Evolutionary conservation across 2,888 invertebrate species (phyloP), one percentile per base, ranked within the genome.

Genomic region (Boloria selene): DNA sequence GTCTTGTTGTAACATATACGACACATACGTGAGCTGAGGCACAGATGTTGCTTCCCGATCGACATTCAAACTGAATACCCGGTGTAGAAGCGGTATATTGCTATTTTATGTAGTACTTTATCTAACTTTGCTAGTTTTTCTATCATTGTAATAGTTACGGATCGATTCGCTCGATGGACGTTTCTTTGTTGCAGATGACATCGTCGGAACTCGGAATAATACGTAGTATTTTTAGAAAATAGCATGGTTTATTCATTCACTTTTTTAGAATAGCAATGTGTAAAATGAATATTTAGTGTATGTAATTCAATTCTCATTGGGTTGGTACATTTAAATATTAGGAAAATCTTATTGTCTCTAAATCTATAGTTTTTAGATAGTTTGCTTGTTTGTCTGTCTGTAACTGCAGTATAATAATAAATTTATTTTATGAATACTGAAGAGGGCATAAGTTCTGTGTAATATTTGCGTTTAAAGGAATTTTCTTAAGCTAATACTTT

Each of bases 121-220:
- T 72, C 58, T 67, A 64, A 63, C 68, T 67, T 61, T 67, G 58
- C 47, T 65, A 67, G 67, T 62, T 55, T 45, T 52, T 71, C 65
- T 72, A 71, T 70, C 67, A 70, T 69, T 65, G 72, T 73, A 72
- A 73, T 63, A 60, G 72, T 70, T 62, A 69, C 68, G 70, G 74
- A 73, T 77, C 75, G 77, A 75, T 77, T 71, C 70, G 42, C 59
- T 55, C 60, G 72, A 76, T 75, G 76, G 75, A 72, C 76, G 68
- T 61, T 66, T 54, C 47, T 65, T 61, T 65, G 51, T 68, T 60
- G 67, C 64, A 53, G 67, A 65, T 67, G 66, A 70, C 69, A 68
- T 69, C 69, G 64, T 65, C 70, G 65, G 67, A 65, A 69, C 10
- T 65, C 70, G 65, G 67, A 65, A 69, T 38, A 38, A 2, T 65